Base-by-base conservation (phyloP, 1,140 invertebrate species). In the Atopsyche davidsoni region DNA sequence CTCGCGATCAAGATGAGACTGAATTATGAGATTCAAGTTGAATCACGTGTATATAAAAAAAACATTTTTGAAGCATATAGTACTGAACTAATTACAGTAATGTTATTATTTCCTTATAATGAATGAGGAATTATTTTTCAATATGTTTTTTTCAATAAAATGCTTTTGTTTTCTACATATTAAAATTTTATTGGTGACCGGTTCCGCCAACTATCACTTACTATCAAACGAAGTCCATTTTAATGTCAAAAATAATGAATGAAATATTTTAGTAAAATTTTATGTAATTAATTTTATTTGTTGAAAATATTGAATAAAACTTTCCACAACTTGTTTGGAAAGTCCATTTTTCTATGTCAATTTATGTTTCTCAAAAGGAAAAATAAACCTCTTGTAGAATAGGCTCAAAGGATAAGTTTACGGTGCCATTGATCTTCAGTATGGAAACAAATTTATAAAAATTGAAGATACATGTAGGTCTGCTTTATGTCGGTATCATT, bases 401-500 rank as follows among this genome's bases (percentile, higher is more conserved):
- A 22, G 46, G 32, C 22, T 47, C 34, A 38, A 38, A 39, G 40
- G 43, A 53, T 40, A 41, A 53, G 46, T 53, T 53, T 53, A 53
- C 40, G 51, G 31, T 24, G 22, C 44, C 44, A 46, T 53, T 53
- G 51, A 53, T 53, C 51, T 46, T 35, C 32, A 28, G 34, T 21
- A 22, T 14, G 22, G 51, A 53, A 46, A 46, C 46, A 51, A 53
- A 53, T 46, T 47, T 46, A 53, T 53, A 44, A 46, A 53, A 46
- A 53, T 46, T 46, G 17, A n/a, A n/a, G n/a, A n/a, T n/a, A n/a
- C n/a, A n/a, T n/a, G n/a, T n/a, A n/a, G n/a, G n/a, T n/a, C 9
- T n/a, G 9, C 23, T 41, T 41, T 41, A 41, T 41, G 18, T 41
- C 7, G 39, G 23, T 41, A 41, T 41, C 39, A 41, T 41, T 41